These are phyloP conservation scores for Pseudorhiza aurosa DNA, from an alignment of 30 jellyfish, hydroid and myxozoan species.

Conservation along the genomic window DNA sequence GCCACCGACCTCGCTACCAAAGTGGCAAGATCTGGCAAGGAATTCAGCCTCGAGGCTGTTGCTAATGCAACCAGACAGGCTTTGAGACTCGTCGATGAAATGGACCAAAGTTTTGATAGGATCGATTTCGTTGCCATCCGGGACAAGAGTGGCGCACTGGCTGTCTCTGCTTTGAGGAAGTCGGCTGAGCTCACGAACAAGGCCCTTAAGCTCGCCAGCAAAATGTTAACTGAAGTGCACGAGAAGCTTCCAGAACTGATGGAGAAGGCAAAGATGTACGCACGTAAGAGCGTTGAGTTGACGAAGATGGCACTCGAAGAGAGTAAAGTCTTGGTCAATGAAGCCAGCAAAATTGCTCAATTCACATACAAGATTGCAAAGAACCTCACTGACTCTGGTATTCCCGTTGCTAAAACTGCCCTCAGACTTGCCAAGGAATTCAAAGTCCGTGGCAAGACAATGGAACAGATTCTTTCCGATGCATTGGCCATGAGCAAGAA, in stretches of 20 bases:
- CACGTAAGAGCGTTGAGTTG: conserved; percentile 59
- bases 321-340: conserved; percentile 29
- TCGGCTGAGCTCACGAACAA: conserved; percentile 66
- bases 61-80: conserved; percentile 35
- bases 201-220: conserved; percentile 57
- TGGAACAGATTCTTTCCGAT: conserved; percentile 76
- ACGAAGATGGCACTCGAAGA: conserved; percentile 23
- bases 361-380: conserved; percentile 47
- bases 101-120: conserved; percentile 74
- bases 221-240: conserved; percentile 32
- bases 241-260: conserved; percentile 62
- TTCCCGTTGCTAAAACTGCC: conserved; percentile 95
- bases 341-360: conserved; percentile 52
- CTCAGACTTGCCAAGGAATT: conserved; percentile 84
- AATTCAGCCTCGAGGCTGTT: conserved; percentile 39
- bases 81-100: conserved; percentile 48
- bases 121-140: conserved; percentile 72
- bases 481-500: conserved; percentile 27
- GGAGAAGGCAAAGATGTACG: conserved; percentile 29
- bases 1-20: conserved; percentile 29
- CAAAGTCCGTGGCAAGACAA: conserved; percentile 91
- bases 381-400: conserved; percentile 89
- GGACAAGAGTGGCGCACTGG: conserved; percentile 69
- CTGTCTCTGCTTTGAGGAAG: conserved; percentile 57
- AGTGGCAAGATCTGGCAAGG: conserved; percentile 27